Conservation (phyloP, 2,113 vertebrate genomes). For the Scytalopus superciliaris region DNA sequence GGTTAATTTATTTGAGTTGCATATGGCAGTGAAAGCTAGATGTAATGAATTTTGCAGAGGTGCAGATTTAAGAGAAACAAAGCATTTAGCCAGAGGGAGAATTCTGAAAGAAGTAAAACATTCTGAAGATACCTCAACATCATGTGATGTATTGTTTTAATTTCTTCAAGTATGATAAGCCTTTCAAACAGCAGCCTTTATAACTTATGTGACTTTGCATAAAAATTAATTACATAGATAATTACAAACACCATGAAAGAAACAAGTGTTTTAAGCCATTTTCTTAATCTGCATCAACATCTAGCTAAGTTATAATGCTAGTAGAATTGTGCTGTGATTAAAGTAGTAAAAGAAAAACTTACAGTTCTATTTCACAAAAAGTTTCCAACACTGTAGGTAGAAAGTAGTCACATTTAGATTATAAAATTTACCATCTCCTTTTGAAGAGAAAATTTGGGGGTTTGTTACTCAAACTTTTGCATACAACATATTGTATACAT, state of each 20-base stretch:
- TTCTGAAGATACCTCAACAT: not conserved
- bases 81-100: not conserved
- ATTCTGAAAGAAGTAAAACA: not conserved
- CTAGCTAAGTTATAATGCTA: not conserved
- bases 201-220: not conserved
- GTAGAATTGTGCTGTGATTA: not conserved
- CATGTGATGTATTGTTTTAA: not conserved
- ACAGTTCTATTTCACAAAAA: not conserved
- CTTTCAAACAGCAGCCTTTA: not conserved
- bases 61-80: not conserved
- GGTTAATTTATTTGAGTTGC: not conserved
- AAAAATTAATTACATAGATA: not conserved
- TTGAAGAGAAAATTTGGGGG: not conserved
- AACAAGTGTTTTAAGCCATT: not conserved
- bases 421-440: not conserved
- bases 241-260: not conserved
- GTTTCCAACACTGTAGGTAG: fast-evolving
- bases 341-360: not conserved
- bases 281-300: not conserved
- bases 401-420: not conserved
- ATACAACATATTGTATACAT: not conserved
- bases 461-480: not conserved
- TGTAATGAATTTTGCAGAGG: not conserved
- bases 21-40: not conserved
- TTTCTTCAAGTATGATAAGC: not conserved